phyloP scores from a whole-genome alignment of 2,888 invertebrate species.

The Chorisops tibialis region DNA sequence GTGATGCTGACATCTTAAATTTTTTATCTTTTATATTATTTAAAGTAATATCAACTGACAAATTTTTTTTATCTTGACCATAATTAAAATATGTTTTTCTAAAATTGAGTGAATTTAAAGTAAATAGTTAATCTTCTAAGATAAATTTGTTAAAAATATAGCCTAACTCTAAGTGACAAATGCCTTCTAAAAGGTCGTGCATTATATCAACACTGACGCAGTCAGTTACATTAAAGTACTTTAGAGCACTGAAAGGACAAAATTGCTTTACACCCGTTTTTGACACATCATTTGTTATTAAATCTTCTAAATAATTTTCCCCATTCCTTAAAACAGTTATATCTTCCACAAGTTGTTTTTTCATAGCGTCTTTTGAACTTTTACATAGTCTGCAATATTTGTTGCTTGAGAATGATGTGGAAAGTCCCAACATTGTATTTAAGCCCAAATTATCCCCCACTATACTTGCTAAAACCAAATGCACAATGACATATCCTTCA shows the following conservation, averaged over 20 bases:
- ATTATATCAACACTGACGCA: constrained; percentile 31
- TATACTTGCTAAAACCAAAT: constrained; percentile 6
- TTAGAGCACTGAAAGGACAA: constrained; percentile 6
- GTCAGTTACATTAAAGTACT: constrained; percentile 39
- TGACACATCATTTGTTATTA: constrained; percentile 1
- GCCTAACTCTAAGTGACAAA: constrained; percentile 27
- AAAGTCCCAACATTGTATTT: constrained; percentile 1
- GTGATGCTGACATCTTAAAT: constrained; percentile 28
- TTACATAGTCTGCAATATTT: constrained; percentile 17
- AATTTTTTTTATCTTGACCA: constrained; percentile 18
- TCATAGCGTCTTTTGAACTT: background rate
- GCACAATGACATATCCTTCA: background rate
- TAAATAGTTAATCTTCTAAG: constrained; percentile 24
- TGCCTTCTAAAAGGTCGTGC: constrained; percentile 33
- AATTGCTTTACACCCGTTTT: constrained; percentile 11
- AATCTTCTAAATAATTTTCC: constrained; percentile 15
- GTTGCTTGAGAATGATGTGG: constrained; percentile 8
- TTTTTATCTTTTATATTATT: constrained; percentile 22
- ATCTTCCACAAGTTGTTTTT: background rate
- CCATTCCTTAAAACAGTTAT: background rate
- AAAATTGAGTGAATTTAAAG: constrained; percentile 18
- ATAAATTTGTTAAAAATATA: constrained; percentile 28
- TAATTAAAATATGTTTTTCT: constrained; percentile 24
- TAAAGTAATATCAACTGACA: background rate
- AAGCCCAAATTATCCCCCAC: constrained; percentile 18